phyloP scores from a whole-genome alignment of 2,113 vertebrate genomes.

The Hypomesus transpacificus region DNA sequence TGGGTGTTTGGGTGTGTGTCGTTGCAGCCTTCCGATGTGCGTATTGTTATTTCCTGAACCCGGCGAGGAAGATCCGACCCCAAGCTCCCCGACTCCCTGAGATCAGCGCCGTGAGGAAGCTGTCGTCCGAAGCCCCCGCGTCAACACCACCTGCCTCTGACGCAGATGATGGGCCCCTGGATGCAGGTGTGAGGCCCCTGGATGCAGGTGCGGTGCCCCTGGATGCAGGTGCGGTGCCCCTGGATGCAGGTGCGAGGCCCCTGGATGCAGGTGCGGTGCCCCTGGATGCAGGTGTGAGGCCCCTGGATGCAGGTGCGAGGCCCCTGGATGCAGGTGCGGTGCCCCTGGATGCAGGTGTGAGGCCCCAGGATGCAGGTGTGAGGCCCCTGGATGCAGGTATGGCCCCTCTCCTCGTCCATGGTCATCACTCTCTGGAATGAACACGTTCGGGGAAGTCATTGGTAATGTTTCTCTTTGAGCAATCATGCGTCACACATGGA shows the following conservation, averaged over 20 bases:
- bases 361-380: too few relatives aligned
- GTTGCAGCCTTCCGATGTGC: constrained; percentile 92
- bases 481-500: too few relatives aligned
- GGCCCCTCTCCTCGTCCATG: too few relatives aligned
- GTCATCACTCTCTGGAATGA: too few relatives aligned
- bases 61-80: constrained; percentile 91
- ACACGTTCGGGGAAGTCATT: too few relatives aligned
- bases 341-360: too few relatives aligned
- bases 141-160: constrained; percentile 42
- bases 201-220: too few relatives aligned
- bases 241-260: too few relatives aligned
- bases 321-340: background rate
- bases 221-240: too few relatives aligned
- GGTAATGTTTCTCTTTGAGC: too few relatives aligned
- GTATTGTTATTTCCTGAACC: constrained; percentile 97
- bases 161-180: constrained; percentile 52
- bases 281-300: constrained; percentile 19
- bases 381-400: too few relatives aligned
- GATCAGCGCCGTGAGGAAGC: constrained; percentile 74
- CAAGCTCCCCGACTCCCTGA: constrained; percentile 88
- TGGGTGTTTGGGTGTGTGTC: constrained; percentile 31
- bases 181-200: constrained; percentile 47
- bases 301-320: constrained; percentile 42
- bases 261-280: background rate
- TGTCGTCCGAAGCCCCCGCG: constrained; percentile 44